Base-by-base conservation (phyloP, 2,888 invertebrate species). In the Macrophya annulata region DNA sequence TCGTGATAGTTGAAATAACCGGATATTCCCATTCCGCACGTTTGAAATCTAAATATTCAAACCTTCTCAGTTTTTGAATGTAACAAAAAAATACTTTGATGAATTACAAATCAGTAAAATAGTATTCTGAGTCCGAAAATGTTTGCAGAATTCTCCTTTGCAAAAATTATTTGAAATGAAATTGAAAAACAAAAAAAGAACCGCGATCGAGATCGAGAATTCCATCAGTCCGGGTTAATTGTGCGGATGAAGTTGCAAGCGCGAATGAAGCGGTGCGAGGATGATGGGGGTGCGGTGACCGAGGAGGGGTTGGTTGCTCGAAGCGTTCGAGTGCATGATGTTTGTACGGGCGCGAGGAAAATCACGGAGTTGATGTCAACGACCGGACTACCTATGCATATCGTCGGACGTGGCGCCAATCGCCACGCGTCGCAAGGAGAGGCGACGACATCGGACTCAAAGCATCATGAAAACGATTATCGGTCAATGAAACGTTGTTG, bases 281-380 rank as follows among this genome's bases (percentile, higher is more conserved):
- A 51, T 48, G 48, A 45, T 25, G 51, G 65, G 65, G 76, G 84
- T 85, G 76, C 25, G 25, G 10, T 77, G 86, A 65, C 76, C 84
- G 86, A 83, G 37, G 84, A 83, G 71, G 87, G 85, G 62, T 55
- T 65, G 65, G 45, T 37, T 55, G 31, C 40, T 43, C 43, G 84
- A 86, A 74, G 85, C 86, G 45, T 87, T 77, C 15, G 55, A 55
- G 77, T 77, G 77, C 76, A 86, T 59, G 79, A 84, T 86, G 86
- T 91, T 90, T 89, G 89, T 88, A 86, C 87, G 86, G 88, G 85
- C 84, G 83, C 88, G 88, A 91, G 92, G 91, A 92, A 92, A 92
- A 92, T 91, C 91, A 92, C 91, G 87, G 90, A 83, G 87, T 88
- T 89, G 90, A 91, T 91, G 92, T 91, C 92, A 91, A 91, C 89